Evolutionary conservation across 1,140 invertebrate genomes (phyloP).

Genomic region (Anastatus disparis): DNA sequence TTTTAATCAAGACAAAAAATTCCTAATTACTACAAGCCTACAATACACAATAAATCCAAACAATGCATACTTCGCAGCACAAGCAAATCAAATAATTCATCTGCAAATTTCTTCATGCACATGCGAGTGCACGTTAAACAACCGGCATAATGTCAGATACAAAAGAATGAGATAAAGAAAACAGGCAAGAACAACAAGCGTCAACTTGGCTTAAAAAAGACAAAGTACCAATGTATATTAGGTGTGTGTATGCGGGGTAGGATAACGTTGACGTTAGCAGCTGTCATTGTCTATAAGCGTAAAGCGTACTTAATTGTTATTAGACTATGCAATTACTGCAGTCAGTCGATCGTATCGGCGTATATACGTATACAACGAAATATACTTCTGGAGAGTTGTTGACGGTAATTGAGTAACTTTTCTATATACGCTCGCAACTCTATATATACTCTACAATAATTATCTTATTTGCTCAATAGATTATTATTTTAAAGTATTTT

Average conservation of each 20-base stretch:
- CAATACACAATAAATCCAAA: no score
- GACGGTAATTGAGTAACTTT: slow-evolving; percentile 25
- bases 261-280: slow-evolving; percentile 22
- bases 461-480: slow-evolving; percentile 35
- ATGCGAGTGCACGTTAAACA: not conserved
- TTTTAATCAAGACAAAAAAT: no score
- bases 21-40: no score
- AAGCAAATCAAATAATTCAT: no score
- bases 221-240: not conserved
- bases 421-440: no score
- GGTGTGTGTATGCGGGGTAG: not conserved
- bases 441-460: slow-evolving; percentile 20
- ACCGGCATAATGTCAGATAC: not conserved
- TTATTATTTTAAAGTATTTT: not conserved
- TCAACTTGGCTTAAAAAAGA: not conserved
- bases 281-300: slow-evolving; percentile 27
- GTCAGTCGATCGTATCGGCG: slow-evolving; percentile 35
- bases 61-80: no score
- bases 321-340: slow-evolving; percentile 22
- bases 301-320: no score
- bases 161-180: no score
- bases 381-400: not conserved
- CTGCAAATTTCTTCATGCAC: no score
- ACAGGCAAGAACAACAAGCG: no score
- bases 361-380: no score